Evolutionary conservation across 1,140 invertebrate genomes (phyloP).

Genomic region (Cherax destructor): DNA sequence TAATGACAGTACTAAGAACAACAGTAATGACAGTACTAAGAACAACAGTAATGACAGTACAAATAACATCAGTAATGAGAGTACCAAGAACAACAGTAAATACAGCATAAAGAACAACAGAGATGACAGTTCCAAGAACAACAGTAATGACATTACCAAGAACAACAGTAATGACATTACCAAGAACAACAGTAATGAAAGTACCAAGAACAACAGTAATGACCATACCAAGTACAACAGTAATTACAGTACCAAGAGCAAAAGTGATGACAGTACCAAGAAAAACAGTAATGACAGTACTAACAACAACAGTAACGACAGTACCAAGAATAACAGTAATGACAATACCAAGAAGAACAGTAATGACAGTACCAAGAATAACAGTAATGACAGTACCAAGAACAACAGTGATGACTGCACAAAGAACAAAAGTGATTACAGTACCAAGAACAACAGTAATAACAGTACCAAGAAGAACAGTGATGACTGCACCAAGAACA

Average conservation of each 20-base stretch:
- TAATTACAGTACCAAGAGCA: too few species aligned
- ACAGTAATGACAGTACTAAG: neutral
- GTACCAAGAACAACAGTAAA: too few species aligned
- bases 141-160: too few species aligned
- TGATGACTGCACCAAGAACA: neutral
- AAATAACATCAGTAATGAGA: neutral
- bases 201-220: too few species aligned
- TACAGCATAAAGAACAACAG: too few species aligned
- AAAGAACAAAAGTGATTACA: neutral
- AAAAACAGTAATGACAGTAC: too few species aligned
- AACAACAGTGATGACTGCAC: neutral
- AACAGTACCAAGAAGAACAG: conserved; percentile 5
- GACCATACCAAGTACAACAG: too few species aligned
- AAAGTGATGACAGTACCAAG: too few species aligned
- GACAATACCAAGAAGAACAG: too few species aligned
- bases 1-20: neutral
- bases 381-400: neutral
- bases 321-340: neutral
- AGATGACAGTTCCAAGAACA: too few species aligned
- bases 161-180: too few species aligned
- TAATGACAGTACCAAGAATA: neutral
- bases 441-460: neutral
- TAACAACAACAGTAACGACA: neutral
- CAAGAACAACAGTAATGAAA: neutral
- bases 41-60: neutral